Evolutionary conservation across 2,797 vertebrate genomes (phyloP).

Genomic region (Poeciliopsis gracilis): DNA sequence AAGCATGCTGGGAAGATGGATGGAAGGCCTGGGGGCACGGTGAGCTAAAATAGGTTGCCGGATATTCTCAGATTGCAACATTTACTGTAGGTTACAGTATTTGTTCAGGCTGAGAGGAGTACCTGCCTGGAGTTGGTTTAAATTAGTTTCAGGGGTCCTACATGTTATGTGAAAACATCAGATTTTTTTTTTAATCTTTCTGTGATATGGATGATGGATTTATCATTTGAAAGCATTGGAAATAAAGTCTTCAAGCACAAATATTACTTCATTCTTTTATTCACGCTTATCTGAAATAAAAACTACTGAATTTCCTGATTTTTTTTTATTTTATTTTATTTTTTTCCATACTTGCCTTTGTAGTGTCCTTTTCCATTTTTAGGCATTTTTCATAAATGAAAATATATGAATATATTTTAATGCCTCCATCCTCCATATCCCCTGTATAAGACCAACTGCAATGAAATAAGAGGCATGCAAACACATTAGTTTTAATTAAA

Average conservation of each 20-base stretch:
- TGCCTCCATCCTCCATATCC: neutral
- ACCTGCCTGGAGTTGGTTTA: neutral
- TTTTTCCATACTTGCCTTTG: neutral
- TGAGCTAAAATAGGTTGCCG: constrained; percentile 47
- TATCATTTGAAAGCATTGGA: neutral
- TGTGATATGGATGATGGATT: neutral
- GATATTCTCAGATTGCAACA: constrained; percentile 49
- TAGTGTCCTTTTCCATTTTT: neutral
- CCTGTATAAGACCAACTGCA: neutral
- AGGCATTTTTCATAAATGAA: neutral
- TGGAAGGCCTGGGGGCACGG: constrained; percentile 46
- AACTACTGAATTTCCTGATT: neutral
- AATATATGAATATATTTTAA: neutral
- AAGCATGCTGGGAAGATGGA: constrained; percentile 66
- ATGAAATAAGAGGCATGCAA: neutral
- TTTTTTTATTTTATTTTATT: neutral
- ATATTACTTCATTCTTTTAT: neutral
- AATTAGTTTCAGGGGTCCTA: neutral
- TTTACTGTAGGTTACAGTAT: constrained; percentile 46
- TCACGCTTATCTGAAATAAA: neutral
- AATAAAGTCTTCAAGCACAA: neutral
- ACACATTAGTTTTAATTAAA: neutral
- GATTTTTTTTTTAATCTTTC: neutral
- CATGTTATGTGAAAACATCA: neutral
- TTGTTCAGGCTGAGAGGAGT: constrained; percentile 16